Evolutionary conservation across 2,888 invertebrate species (phyloP), one percentile per base, ranked within the genome.

Genomic region (Pharmacophagus antenor): DNA sequence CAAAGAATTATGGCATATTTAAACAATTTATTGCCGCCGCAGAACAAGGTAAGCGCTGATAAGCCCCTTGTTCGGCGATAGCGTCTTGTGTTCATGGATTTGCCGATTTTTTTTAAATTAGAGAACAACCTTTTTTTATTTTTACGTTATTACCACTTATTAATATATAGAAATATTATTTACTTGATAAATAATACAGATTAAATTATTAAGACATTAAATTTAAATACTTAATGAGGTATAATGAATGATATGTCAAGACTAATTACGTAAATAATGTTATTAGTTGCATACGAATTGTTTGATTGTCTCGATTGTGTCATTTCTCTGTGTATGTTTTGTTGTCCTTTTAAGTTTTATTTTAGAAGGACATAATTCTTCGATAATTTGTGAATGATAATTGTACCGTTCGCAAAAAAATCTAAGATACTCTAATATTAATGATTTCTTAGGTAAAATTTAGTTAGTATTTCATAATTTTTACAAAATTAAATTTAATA

Each of bases 1-100:
- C 82, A 77, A 82, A 88, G 90, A 88, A 80, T 84, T 89, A 88
- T 88, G 79, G 86, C 72, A 82, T 86, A 86, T 88, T 88, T 85
- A 84, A 80, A 85, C 77, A 87, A 89, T 87, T 85, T 88, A 90
- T 88, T 71, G 86, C 80, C 66, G 79, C 79, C 77, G 77, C 81
- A 84, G 75, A 84, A 84, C 84, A 87, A 82, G 82, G 79, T 75
- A 78, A 76, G 69, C 67, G 53, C 69, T 83, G 88, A 89, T 89
- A 88, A 85, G 77, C 70, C 79, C 74, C 80, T 74, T 68, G 79
- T 82, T 84, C 79, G 65, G 74, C 76, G 87, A 87, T 85, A 85
- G 80, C 66, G 69, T 67, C 76, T 76, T 77, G 80, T 82, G 70
- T 76, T 63, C 58, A 61, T 62, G 63, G 65, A 71, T 75, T 74